Evolutionary conservation across 2,113 vertebrate species (phyloP).

Genomic region (Guaruba guarouba): DNA sequence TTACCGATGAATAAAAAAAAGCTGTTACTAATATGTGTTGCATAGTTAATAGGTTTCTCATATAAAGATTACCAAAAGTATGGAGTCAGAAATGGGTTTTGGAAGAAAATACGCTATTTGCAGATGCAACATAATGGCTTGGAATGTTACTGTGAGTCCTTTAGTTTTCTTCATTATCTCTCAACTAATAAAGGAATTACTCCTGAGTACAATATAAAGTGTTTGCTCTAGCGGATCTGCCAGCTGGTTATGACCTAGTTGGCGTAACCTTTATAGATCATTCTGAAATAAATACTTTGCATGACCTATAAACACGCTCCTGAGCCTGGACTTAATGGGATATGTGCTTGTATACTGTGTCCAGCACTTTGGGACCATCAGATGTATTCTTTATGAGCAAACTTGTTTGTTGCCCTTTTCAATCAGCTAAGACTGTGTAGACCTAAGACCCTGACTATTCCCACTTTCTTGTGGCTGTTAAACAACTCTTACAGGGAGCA

Average conservation of each 20-base stretch:
- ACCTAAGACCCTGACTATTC: neutral
- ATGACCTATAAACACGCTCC: neutral
- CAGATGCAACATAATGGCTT: neutral
- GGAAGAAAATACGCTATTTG: neutral
- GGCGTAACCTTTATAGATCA: neutral
- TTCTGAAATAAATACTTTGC: neutral
- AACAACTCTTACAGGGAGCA: neutral
- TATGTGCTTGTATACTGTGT: neutral
- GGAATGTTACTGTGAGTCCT: neutral
- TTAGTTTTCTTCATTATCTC: neutral
- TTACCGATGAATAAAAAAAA: neutral
- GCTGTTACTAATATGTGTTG: neutral
- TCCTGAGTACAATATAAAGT: neutral
- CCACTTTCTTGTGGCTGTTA: neutral
- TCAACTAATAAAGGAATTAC: neutral
- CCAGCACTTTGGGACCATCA: neutral
- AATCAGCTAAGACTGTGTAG: neutral
- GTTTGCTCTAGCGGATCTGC: neutral
- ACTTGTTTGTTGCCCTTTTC: neutral
- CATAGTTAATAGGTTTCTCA: neutral
- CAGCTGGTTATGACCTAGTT: neutral
- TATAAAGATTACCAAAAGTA: neutral
- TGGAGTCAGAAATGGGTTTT: neutral
- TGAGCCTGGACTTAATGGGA: neutral
- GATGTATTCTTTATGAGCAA: neutral